phyloP scores from a whole-genome alignment of 2,797 vertebrate genomes.

The Chaenodraco wilsoni region DNA sequence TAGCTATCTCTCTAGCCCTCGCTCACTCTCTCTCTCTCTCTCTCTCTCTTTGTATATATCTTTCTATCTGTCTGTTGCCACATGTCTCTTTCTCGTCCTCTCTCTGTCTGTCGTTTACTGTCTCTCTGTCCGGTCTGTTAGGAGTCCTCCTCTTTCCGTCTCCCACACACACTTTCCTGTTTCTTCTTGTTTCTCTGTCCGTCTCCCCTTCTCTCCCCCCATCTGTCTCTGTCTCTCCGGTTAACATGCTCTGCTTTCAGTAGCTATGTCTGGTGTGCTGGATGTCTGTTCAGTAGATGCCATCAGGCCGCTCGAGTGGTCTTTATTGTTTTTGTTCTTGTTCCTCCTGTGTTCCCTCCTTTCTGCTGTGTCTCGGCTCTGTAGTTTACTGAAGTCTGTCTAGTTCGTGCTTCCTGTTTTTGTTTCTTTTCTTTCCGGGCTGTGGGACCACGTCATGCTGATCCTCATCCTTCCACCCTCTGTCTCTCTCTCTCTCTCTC shows the following conservation, averaged over 20 bases:
- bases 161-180: constrained; percentile 45
- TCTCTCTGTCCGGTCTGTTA: constrained; percentile 55
- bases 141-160: constrained; percentile 45
- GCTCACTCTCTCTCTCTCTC: background rate
- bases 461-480: constrained; percentile 55
- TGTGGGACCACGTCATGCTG: constrained; percentile 74
- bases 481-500: constrained; percentile 24
- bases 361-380: constrained; percentile 85
- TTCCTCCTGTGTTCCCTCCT: constrained; percentile 88
- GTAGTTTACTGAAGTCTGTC: constrained; percentile 88
- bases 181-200: constrained; percentile 32
- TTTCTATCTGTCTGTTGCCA: constrained; percentile 46
- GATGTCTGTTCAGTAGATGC: constrained; percentile 78
- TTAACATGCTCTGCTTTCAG: constrained; percentile 79
- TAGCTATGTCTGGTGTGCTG: constrained; percentile 82
- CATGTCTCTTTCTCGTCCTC: constrained; percentile 33
- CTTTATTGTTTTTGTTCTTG: constrained; percentile 58
- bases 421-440: constrained; percentile 62
- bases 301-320: constrained; percentile 72
- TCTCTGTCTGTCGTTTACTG: constrained; percentile 51
- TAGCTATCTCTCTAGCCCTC: constrained; percentile 50
- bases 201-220: constrained; percentile 42
- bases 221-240: constrained; percentile 63
- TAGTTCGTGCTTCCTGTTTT: constrained; percentile 80
- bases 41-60: constrained; percentile 29